Percentiles rank a stretch among this genome's conserved stretches.
Conservation (phyloP, 2,113 vertebrate species). For the Artemisiospiza belli region DNA sequence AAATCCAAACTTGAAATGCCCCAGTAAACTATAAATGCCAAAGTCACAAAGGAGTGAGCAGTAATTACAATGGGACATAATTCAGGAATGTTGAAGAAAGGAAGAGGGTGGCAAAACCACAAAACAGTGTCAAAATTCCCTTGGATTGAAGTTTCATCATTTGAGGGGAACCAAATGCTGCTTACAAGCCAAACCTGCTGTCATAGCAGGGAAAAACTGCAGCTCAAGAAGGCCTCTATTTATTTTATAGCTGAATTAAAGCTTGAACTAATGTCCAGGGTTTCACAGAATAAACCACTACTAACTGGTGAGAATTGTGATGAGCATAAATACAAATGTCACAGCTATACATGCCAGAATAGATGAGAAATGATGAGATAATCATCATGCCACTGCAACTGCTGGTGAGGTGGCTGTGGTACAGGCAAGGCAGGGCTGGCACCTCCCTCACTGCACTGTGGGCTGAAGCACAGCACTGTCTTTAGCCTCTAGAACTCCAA, state of each 20-base stretch:
- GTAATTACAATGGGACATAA: not conserved
- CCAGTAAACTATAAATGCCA: accelerated
- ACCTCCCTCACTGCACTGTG: not conserved
- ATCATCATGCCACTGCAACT: not conserved
- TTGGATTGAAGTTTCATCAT: not conserved
- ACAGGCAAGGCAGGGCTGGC: not conserved
- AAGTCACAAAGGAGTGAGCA: not conserved
- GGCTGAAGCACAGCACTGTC: not conserved
- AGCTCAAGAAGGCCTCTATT: not conserved
- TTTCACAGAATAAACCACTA: not conserved
- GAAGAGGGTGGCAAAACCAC: not conserved
- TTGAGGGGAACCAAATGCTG: not conserved
- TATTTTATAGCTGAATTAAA: not conserved
- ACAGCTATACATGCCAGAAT: not conserved
- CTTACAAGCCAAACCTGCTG: not conserved
- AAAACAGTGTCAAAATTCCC: not conserved
- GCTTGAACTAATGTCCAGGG: not conserved
- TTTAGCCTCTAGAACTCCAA: not conserved
- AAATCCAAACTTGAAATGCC: not conserved
- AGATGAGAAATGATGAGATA: not conserved
- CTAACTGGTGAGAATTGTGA: not conserved
- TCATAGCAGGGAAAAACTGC: not conserved
- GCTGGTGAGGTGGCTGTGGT: not conserved
- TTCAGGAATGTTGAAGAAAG: not conserved
- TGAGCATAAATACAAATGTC: not conserved